Evolutionary conservation across 64 coral and sea anemone species (phyloP), one percentile per base, ranked within the genome.

Genomic region (Pocillopora damicornis): DNA sequence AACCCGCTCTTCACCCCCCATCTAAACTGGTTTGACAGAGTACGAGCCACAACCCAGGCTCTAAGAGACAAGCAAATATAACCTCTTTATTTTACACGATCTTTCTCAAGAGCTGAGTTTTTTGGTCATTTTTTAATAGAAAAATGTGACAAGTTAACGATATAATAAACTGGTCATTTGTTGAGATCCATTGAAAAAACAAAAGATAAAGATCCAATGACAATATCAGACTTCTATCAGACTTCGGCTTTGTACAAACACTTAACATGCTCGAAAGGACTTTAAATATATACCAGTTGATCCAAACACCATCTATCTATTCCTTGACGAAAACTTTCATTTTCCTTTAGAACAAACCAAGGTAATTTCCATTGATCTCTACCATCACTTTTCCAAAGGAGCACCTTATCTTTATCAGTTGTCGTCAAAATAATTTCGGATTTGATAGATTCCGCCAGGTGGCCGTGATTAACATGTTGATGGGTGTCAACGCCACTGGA

Each of bases 391-490:
- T 73, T 77, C 64, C 86, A 73, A 37, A 92, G 83, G 10, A 92
- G 67, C 30, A 92, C 45, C 18, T 64, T 87, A 25, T 92, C 75
- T 56, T 87, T 58, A 59, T 80, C 58, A 13, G 79, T 86, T 22
- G 82, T 83, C 25, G 71, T 87, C 8, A 92, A 61, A 13, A 92
- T 86, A 15, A 92, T 84, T 37, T 87, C 76, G 16, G 77, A 61
- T 61, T 63, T 68, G 35, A 85, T 42, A 86, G 5, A 81, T 30
- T 81, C 16, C 26, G 18, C 14, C 36, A 81, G 36, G 17, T 81
- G 60, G 38, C 38, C 72, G 18, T 72, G 42, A 51, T 51, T n/a
- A 71, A n/a, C 20, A n/a, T 71, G 67, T 71, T 23, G 18, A n/a
- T 71, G 22, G 8, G 20, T 11, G 13, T 58, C 45, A 14, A 14